Evolutionary conservation across 2,113 vertebrate species (phyloP).

Genomic region (Chrysemys picta): DNA sequence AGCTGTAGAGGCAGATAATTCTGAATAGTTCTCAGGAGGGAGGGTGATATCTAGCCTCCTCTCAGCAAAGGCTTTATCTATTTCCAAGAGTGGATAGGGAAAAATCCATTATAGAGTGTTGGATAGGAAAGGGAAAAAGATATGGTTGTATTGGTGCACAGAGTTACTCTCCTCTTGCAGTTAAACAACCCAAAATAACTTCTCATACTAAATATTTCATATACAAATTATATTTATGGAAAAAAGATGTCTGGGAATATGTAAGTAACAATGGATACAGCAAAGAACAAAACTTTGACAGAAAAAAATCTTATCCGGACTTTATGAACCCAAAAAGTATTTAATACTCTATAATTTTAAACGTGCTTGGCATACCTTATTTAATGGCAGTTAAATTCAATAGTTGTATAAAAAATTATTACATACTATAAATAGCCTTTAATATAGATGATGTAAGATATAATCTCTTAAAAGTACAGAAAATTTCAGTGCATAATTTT

Average conservation of each 20-base stretch:
- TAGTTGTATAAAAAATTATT: no score
- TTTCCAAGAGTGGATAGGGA: neutral
- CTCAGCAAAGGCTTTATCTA: neutral
- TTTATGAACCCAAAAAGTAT: neutral
- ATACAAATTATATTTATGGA: neutral
- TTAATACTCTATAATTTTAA: neutral
- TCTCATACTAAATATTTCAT: neutral
- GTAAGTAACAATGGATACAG: neutral
- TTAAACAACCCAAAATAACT: neutral
- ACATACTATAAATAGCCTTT: neutral
- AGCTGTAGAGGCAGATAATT: no score
- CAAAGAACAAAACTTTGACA: neutral
- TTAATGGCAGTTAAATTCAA: neutral
- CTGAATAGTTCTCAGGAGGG: no score
- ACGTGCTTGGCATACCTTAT: neutral
- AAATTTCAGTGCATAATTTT: neutral
- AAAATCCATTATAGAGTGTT: neutral
- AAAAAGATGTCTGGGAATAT: neutral
- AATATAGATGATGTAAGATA: neutral
- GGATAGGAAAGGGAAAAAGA: neutral
- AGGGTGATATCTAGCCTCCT: no score
- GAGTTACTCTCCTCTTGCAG: rapidly evolving
- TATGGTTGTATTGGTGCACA: neutral
- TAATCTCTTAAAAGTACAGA: neutral
- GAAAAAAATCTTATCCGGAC: neutral